Conservation (phyloP, 1,140 invertebrate genomes). For the Ostrea edulis region DNA sequence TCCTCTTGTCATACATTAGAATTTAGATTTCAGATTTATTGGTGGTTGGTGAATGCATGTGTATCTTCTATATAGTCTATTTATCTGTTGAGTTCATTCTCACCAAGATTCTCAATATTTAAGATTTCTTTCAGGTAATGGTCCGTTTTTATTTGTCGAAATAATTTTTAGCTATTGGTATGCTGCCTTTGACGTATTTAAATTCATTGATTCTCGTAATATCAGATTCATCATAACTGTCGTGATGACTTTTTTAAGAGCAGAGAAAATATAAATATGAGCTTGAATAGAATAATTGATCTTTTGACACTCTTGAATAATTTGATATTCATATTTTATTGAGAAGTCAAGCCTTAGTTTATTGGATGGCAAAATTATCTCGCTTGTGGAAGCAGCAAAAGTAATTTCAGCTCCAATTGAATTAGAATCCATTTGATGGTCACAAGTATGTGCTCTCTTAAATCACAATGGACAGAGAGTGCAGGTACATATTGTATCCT, state of each 20-base stretch:
- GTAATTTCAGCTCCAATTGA: constrained; percentile 8
- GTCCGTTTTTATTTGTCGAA: background rate
- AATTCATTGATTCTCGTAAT: background rate
- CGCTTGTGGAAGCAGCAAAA: background rate
- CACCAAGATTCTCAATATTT: background rate
- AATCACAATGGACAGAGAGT: background rate
- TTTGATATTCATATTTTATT: constrained; percentile 20
- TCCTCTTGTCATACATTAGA: background rate
- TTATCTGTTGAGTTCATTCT: background rate
- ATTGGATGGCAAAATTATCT: background rate
- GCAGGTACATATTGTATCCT: background rate
- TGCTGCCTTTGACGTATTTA: too few species aligned
- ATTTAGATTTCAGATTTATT: background rate
- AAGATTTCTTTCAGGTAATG: background rate
- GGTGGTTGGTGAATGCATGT: background rate
- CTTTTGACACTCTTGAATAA: background rate
- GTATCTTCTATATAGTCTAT: background rate
- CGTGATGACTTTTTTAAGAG: background rate
- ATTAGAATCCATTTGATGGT: constrained; percentile 10
- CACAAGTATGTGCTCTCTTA: constrained; percentile 9
- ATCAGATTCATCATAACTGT: background rate
- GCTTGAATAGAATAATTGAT: background rate
- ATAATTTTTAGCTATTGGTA: background rate
- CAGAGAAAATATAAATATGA: constrained; percentile 9
- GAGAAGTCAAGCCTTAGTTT: background rate